A percentile compares a stretch with the other conserved stretches of the same genome.
These are phyloP conservation scores for Vanessa cardui DNA, from an alignment of 2,888 invertebrate genomes.

Conservation along the genomic window DNA sequence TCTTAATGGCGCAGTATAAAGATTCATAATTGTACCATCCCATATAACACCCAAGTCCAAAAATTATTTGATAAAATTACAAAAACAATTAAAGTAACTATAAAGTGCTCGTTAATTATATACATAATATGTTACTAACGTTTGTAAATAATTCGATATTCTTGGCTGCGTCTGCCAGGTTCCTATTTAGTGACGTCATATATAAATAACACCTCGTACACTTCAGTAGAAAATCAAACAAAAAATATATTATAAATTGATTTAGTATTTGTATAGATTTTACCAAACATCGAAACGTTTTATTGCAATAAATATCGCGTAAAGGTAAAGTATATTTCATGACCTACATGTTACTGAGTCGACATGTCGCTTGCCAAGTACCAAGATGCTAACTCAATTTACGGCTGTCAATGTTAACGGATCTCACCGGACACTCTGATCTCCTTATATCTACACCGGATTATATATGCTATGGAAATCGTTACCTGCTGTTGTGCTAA, in stretches of 20 bases:
- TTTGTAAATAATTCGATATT: too few species aligned
- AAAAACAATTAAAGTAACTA: too few species aligned
- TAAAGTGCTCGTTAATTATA: too few species aligned
- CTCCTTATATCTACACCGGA: neutral
- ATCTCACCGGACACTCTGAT: constrained; percentile 29
- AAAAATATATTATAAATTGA: neutral
- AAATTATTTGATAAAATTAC: too few species aligned
- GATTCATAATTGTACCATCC: too few species aligned
- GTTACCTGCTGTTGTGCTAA: neutral
- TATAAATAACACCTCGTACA: too few species aligned
- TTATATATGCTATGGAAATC: neutral
- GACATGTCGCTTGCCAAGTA: constrained; percentile 40
- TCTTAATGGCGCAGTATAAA: too few species aligned
- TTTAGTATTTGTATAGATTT: neutral
- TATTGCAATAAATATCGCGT: neutral
- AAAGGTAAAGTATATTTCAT: constrained; percentile 29
- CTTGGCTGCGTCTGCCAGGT: too few species aligned
- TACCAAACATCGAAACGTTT: too few species aligned
- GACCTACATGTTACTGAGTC: constrained; percentile 51
- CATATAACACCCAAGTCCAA: too few species aligned
- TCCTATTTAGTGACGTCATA: neutral
- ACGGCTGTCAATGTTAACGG: constrained; percentile 47
- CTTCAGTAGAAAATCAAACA: neutral
- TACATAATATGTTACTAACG: too few species aligned
- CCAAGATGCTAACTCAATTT: constrained; percentile 56